A percentile compares a stretch with the other conserved stretches of the same genome.
phyloP scores from a whole-genome alignment of 2,797 vertebrate genomes.

The Microctenopoma steveboyesi region DNA sequence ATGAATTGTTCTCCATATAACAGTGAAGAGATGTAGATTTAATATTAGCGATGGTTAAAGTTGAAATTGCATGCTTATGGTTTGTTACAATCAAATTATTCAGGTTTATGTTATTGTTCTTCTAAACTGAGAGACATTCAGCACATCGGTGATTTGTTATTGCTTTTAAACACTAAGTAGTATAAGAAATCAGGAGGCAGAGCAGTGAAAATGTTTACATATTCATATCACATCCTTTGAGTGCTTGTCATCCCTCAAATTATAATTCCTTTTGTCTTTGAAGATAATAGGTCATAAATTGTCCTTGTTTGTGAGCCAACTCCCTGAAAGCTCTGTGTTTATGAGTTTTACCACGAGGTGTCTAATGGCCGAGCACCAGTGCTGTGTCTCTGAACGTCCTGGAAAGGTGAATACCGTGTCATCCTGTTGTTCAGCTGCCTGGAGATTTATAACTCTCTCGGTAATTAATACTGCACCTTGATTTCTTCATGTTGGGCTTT shows the following conservation, averaged over 20 bases:
- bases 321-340: slow-evolving; percentile 80
- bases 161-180: slow-evolving; percentile 68
- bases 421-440: slow-evolving; percentile 58
- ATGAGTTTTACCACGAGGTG: slow-evolving; percentile 74
- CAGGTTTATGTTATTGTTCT: slow-evolving; percentile 57
- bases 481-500: slow-evolving; percentile 69
- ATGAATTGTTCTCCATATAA: slow-evolving; percentile 37
- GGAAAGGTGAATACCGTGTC: slow-evolving; percentile 79
- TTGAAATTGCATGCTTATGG: slow-evolving; percentile 49
- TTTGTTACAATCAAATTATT: slow-evolving; percentile 67
- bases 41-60: slow-evolving; percentile 41
- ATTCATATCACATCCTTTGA: slow-evolving; percentile 79
- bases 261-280: slow-evolving; percentile 84
- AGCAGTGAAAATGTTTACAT: slow-evolving; percentile 72
- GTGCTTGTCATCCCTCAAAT: slow-evolving; percentile 82
- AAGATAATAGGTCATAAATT: slow-evolving; percentile 85
- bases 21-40: slow-evolving; percentile 48
- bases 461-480: slow-evolving; percentile 80
- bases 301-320: slow-evolving; percentile 84
- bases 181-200: slow-evolving; percentile 58
- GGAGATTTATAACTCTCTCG: slow-evolving; percentile 73
- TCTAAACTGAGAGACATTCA: slow-evolving; percentile 52
- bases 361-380: slow-evolving; percentile 68
- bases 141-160: slow-evolving; percentile 62
- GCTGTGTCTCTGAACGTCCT: slow-evolving; percentile 68